Evolutionary conservation across 2,797 vertebrate genomes (phyloP), one percentile per base, ranked within the genome.

Genomic region (Apodemus agrarius): DNA sequence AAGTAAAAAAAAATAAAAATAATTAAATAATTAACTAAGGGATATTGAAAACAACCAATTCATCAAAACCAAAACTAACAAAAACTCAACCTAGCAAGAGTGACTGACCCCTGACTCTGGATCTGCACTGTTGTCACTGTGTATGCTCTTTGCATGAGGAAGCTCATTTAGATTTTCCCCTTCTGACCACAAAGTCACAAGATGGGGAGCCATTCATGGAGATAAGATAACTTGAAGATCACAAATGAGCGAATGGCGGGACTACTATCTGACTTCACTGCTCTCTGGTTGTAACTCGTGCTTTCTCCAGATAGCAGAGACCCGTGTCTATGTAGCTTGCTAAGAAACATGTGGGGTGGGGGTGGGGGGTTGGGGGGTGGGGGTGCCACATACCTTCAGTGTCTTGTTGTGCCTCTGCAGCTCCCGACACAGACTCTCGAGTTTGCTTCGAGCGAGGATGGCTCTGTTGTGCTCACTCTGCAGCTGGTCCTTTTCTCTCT

Each of bases 351-450:
- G n/a, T n/a, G n/a, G n/a, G n/a, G n/a, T n/a, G n/a, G n/a, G n/a
- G n/a, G n/a, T n/a, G n/a, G n/a, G n/a, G n/a, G n/a, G n/a, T n/a
- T n/a, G n/a, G n/a, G n/a, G n/a, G n/a, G n/a, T n/a, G n/a, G n/a
- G 2, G 43, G 63, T 2, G 24, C 13, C 31, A 46, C 98, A 54
- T 89, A 99, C 99, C 99, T 99, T 99, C 54, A 99, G 98, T 3
- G 99, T 98, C 96, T 97, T 99, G 98, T 99, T 99, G 98, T 99
- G 99, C n/a, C 98, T 98, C 97, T 99, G 99, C 93, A 99, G 99
- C 78, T 99, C 99, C 19, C 99, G 98, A 97, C 99, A 99, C 83
- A 99, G 99, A 61, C 97, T 98, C 98, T 99, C 99, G 4, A 99
- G 99, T 90, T 99, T 98, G 98, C 99, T 98, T 40, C 99, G 99